Conservation (phyloP, 2,888 invertebrate genomes). For the Drosophila fungiperda region DNA sequence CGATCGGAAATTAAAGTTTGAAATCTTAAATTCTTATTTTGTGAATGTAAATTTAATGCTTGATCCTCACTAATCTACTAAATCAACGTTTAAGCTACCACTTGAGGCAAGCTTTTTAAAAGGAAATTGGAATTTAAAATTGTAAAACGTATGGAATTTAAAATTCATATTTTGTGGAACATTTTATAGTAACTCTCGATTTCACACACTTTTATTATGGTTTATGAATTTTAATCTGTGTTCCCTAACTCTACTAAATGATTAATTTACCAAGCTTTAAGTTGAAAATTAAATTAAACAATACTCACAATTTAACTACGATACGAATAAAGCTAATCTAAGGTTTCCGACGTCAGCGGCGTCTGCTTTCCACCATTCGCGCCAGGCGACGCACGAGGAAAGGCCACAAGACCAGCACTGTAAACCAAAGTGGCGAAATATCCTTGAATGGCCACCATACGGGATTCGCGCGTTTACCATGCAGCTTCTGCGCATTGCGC, state of each 20-base stretch:
- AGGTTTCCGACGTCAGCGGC: conserved; percentile 59
- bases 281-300: background rate
- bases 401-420: conserved; percentile 83
- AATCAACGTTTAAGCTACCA: background rate
- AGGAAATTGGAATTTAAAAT: too few species aligned
- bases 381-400: conserved; percentile 77
- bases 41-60: background rate
- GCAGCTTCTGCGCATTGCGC: conserved; percentile 54
- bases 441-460: conserved; percentile 88
- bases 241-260: background rate
- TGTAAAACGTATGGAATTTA: too few species aligned
- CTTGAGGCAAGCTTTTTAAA: background rate
- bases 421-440: conserved; percentile 85
- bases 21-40: background rate
- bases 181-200: background rate
- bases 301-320: conserved; percentile 72
- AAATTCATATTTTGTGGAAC: background rate
- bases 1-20: background rate
- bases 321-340: conserved; percentile 38
- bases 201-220: background rate
- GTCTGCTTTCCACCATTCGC: conserved; percentile 57
- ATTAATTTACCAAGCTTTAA: background rate
- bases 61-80: too few species aligned
- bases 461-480: conserved; percentile 58
- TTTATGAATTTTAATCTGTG: background rate